These are phyloP conservation scores for Neosilurus hyrtlii DNA, from an alignment of 2,797 vertebrate genomes.

Conservation along the genomic window DNA sequence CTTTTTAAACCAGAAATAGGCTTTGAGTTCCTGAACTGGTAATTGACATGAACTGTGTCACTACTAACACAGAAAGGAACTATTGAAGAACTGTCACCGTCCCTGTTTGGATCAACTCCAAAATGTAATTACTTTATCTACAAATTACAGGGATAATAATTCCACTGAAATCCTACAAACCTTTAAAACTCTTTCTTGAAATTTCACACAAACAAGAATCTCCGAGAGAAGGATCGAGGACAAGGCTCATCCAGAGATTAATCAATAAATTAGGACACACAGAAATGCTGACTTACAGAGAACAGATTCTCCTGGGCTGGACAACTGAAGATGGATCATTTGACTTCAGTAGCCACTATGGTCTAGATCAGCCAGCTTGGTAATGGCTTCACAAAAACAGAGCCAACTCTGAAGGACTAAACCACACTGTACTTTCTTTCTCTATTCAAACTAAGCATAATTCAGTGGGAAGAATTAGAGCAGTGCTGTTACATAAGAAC, in stretches of 20 bases:
- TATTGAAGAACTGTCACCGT: neutral
- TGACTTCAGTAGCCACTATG: slow-evolving; percentile 72
- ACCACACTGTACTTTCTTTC: slow-evolving; percentile 24
- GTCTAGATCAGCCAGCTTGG: slow-evolving; percentile 71
- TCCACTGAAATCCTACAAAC: neutral
- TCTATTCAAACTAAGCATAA: slow-evolving; percentile 45
- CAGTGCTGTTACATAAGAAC: slow-evolving; percentile 37
- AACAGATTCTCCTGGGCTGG: slow-evolving; percentile 69
- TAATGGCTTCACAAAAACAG: slow-evolving; percentile 28
- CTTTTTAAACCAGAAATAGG: too few species aligned
- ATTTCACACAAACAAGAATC: neutral
- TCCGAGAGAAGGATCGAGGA: neutral
- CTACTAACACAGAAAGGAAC: neutral
- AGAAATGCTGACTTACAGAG: slow-evolving; percentile 70
- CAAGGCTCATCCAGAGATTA: neutral
- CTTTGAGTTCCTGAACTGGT: neutral
- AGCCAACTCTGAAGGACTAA: slow-evolving; percentile 27
- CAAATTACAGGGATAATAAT: neutral
- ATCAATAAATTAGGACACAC: slow-evolving; percentile 1
- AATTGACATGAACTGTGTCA: too few species aligned
- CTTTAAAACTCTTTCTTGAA: neutral
- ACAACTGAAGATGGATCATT: slow-evolving; percentile 75
- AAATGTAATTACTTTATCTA: neutral
- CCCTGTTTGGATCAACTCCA: neutral
- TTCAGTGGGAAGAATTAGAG: slow-evolving; percentile 35